These are phyloP conservation scores for Cynopterus brachyotis DNA, from an alignment of 2,113 vertebrate species.

Conservation along the genomic window DNA sequence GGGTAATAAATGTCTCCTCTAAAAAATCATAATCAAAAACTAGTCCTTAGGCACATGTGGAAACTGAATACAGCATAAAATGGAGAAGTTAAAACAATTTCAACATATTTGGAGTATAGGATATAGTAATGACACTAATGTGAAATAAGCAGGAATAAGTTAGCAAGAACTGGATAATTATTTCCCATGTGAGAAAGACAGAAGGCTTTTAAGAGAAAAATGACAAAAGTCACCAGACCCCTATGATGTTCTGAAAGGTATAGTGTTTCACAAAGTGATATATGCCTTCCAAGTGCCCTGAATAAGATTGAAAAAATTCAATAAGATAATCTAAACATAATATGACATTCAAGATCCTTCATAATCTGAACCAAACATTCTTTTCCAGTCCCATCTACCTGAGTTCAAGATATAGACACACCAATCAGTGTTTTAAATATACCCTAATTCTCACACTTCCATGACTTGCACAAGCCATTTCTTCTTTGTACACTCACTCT, in stretches of 20 bases:
- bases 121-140: neutral
- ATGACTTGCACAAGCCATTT: neutral
- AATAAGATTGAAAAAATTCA: slow-evolving; percentile 37
- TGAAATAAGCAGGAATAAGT: neutral
- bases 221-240: neutral
- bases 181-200: neutral
- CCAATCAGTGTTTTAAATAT: neutral
- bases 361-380: slow-evolving; percentile 29
- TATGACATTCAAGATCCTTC: neutral
- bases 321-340: neutral
- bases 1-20: neutral
- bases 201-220: slow-evolving; percentile 11
- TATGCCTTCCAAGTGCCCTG: neutral
- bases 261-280: neutral
- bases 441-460: neutral
- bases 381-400: neutral
- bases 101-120: neutral
- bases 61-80: neutral
- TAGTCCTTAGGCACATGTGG: neutral
- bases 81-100: neutral
- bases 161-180: neutral
- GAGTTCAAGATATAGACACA: neutral
- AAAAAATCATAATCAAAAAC: neutral
- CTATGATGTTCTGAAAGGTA: neutral
- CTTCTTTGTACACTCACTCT: neutral